Base-by-base conservation (phyloP, 2,797 vertebrate genomes). In the Phylloscopus collybita region DNA sequence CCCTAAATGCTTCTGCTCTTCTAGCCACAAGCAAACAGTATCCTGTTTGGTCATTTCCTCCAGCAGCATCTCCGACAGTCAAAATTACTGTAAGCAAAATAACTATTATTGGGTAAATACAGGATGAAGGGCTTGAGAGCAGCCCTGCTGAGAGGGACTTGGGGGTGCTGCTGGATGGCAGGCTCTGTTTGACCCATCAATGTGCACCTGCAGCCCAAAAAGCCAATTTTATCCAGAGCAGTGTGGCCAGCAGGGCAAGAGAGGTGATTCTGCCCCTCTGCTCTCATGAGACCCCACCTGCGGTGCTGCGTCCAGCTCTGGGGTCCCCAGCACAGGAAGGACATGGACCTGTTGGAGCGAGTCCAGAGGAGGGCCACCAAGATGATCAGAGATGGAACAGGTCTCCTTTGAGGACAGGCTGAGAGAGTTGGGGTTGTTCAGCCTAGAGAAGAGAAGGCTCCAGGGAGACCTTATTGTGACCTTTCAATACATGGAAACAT, bases 201-300 rank as follows among this genome's bases (percentile, higher is more conserved):
- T 9, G 7, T 57, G 22, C 2, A 59, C 40, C 4, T 2, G 2
- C 34, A 86, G 38, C 64, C 32, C 45, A 62, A 47, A 53, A 74
- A 19, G 36, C 19, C 50, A 78, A 4, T 8, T 1, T 0, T 5
- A 2, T 45, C 51, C 20, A 20, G 11, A 90, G 19, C 1, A 49
- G 23, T 0, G 0, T 36, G 66, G n/a, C 23, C 49, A 86, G 53
- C 54, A 79, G 30, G 57, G 20, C 0, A 1, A 56, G 85, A 40
- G 45, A 81, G 25, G 53, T 1, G 29, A 36, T 25, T 50, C 60
- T 87, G 15, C 20, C 19, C 40, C 70, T 78, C 50, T 5, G 6
- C 57, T 40, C 79, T 66, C 0, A 4, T 44, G 49, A 89, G 60
- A 64, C 23, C 49, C 38, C 87, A 80, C 44, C 49, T 66, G 56